These are phyloP conservation scores for Setipinna tenuifilis DNA, from an alignment of 2,797 vertebrate species.

Conservation along the genomic window DNA sequence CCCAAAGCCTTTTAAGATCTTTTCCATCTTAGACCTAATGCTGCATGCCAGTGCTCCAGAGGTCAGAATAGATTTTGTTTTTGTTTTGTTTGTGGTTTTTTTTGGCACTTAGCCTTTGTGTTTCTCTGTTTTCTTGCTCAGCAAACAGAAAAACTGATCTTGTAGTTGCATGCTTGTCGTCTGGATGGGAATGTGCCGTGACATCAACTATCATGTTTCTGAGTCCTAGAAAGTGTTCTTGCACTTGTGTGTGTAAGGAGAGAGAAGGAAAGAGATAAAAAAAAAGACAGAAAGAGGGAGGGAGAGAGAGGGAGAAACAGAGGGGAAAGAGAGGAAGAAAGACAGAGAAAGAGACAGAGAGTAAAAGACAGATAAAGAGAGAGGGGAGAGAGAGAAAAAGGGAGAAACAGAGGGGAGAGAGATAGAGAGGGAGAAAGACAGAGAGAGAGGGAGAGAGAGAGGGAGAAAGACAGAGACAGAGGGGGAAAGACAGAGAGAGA, in stretches of 20 bases:
- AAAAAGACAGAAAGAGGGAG: too few species aligned
- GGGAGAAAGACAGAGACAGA: too few species aligned
- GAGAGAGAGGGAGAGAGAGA: too few species aligned
- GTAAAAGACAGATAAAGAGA: too few species aligned
- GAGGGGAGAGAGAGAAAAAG: too few species aligned
- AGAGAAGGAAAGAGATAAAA: too few species aligned
- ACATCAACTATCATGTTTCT: not conserved
- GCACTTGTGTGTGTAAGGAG: not conserved
- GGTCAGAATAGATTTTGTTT: not conserved
- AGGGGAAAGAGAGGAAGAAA: not conserved
- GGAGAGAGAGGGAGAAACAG: too few species aligned
- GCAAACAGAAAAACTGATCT: not conserved
- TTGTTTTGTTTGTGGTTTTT: not conserved
- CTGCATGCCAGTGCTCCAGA: not conserved
- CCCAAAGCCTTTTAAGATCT: not conserved
- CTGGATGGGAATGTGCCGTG: too few species aligned
- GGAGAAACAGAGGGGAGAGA: too few species aligned
- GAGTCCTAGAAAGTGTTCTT: not conserved
- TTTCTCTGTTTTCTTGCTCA: not conserved
- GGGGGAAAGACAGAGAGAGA: too few species aligned
- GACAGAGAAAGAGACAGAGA: too few species aligned
- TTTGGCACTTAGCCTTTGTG: not conserved
- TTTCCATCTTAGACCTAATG: not conserved
- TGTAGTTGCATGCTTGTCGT: not conserved
- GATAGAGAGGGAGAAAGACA: too few species aligned